Evolutionary conservation across 1,140 invertebrate species (phyloP), one percentile per base, ranked within the genome.

Genomic region (Drosophila pallidifrons): DNA sequence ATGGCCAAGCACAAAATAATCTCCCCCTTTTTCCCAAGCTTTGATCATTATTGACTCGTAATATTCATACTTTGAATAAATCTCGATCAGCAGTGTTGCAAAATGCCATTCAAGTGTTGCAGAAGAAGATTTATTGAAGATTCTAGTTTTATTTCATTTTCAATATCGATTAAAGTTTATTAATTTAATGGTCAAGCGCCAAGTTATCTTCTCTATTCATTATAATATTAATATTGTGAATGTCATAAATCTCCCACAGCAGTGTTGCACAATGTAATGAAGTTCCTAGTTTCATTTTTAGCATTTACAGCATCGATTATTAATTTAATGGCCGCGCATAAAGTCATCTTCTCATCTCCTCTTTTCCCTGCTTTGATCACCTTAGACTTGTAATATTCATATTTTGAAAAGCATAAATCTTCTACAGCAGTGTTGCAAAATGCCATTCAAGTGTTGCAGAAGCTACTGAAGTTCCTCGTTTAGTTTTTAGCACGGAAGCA

Each of bases 291-390:
- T 43, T 20, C 11, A 5, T 38, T 57, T 55, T 11, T 16, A 10
- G 16, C 54, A 57, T 5, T 16, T 57, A 15, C 54, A 57, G 41
- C 41, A 25, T 25, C 3, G 3, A 25, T 25, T 25, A 82, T 79
- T 79, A 87, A 61, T 61, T 68, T 74, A 67, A 82, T 71, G 51
- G 41, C 41, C n/a, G n/a, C 43, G n/a, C 16, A 20, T 20, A 20
- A 20, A 20, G 20, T 20, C 20, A 20, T 20, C 20, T 20, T 3
- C 0, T 20, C n/a, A n/a, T n/a, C n/a, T n/a, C n/a, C 15, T 20
- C 20, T 25, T 4, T 4, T 25, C 20, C 20, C 20, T 25, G 20
- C 20, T 4, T 4, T 25, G 20, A 20, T 20, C 2, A 20, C 3
- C 20, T 20, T 20, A 20, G 20, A 25, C 20, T 25, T 25, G 3